Base-by-base conservation (phyloP, 2,797 vertebrate genomes). In the Rhincodon typus region DNA sequence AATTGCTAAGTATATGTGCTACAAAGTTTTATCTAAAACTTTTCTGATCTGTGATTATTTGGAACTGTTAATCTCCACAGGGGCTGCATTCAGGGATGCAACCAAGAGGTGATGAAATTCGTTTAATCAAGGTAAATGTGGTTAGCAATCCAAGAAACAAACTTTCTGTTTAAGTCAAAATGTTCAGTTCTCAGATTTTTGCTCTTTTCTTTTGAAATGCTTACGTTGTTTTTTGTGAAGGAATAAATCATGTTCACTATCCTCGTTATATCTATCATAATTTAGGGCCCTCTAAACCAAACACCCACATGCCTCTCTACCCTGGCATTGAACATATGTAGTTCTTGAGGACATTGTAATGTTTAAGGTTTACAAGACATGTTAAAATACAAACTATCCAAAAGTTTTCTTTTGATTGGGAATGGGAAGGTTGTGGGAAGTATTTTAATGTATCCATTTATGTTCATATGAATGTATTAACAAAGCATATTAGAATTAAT, bases 111-210 rank as follows among this genome's bases (percentile, higher is more conserved):
- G 90, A 93, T 69, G 90, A 93, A 93, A 34, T 93, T 69, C 90
- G 90, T 42, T 93, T 69, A 67, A 93, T 93, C n/a, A 93, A 93
- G 90, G 90, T 93, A 93, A 93, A 42, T 25, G 34, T 21, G 34
- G 21, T 10, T 42, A 27, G 62, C 27, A 90, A 90, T 1, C 57
- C 27, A 5, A 62, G 13, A 90, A 90, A 57, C 62, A 1, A 30
- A 53, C 57, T 88, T 90, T 57, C 53, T 90, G 27, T 53, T 90
- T 53, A 15, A 66, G 17, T 90, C 30, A 62, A 90, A 62, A 90
- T 34, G 87, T 62, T 90, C 57, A 90, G 46, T 88, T 88, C 1
- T 53, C 3, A 53, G 53, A n/a, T 62, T 90, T 62, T 34, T 27
- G 10, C 42, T 21, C 23, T 88, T 84, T 42, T 50, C 13, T 88